Evolutionary conservation across 2,113 vertebrate species (phyloP).

Genomic region (Menura novaehollandiae): DNA sequence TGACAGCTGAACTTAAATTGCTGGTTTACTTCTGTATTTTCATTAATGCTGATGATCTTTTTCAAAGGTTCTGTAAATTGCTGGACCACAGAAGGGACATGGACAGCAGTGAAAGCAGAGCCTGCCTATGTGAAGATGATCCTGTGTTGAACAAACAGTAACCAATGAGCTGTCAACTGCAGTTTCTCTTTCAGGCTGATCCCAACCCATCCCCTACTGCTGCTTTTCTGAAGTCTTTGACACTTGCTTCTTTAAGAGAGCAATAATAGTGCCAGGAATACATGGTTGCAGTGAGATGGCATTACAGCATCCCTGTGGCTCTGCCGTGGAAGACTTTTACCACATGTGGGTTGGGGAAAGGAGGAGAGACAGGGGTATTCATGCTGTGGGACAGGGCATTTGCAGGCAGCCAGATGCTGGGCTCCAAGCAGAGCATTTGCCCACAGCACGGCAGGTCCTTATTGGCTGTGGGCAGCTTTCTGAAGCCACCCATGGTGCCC

Average conservation of each 20-base stretch:
- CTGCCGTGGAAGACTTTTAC: fast-evolving
- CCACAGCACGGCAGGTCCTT: fast-evolving
- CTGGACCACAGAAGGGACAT: neutral
- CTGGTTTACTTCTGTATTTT: neutral
- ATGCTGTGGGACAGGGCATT: neutral
- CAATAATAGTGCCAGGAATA: fast-evolving
- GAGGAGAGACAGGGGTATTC: fast-evolving
- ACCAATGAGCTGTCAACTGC: neutral
- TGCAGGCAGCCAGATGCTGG: fast-evolving
- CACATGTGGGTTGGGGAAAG: fast-evolving
- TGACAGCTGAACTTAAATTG: neutral
- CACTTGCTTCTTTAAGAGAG: neutral
- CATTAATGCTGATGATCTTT: neutral
- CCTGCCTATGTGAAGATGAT: neutral
- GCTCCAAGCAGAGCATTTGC: neutral
- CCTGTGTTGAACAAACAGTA: neutral
- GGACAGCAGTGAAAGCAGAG: neutral
- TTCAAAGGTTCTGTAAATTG: neutral
- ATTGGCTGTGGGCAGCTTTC: neutral
- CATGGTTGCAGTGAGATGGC: neutral
- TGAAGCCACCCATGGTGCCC: fast-evolving
- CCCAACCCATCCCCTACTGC: fast-evolving
- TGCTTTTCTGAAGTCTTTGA: neutral
- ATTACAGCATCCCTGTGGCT: neutral
- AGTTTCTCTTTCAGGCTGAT: neutral